These are phyloP conservation scores for Eupsilia transversa DNA, from an alignment of 2,888 invertebrate species.

Conservation along the genomic window DNA sequence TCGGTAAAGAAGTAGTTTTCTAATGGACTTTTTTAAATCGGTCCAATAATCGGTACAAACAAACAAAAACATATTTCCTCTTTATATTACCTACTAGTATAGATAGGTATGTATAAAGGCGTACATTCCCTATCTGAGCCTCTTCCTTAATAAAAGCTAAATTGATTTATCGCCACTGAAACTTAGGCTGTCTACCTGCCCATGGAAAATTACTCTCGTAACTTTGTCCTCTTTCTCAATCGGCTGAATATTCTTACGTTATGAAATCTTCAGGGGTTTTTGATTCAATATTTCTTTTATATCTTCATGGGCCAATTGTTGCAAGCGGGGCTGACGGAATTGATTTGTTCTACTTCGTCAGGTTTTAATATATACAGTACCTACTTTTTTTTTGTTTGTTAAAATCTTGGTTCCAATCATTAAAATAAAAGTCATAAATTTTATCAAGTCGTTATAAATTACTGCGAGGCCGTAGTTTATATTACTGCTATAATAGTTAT, in stretches of 20 bases:
- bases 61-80: too few relatives aligned
- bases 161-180: constrained; percentile 59
- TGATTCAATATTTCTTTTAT: constrained; percentile 16
- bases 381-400: neutral
- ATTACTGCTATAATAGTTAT: neutral
- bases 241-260: constrained; percentile 33
- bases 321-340: neutral
- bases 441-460: neutral
- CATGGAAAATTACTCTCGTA: constrained; percentile 52
- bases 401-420: neutral
- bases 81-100: too few relatives aligned
- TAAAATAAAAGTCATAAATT: neutral
- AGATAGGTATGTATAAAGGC: too few relatives aligned
- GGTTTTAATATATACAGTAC: neutral
- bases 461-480: neutral
- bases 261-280: constrained; percentile 34
- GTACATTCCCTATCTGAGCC: constrained; percentile 20
- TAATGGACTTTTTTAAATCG: too few relatives aligned
- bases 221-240: constrained; percentile 49
- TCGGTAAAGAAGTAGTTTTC: too few relatives aligned
- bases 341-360: neutral
- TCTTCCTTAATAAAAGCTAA: constrained; percentile 49
- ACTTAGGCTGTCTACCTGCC: constrained; percentile 54
- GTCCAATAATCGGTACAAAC: too few relatives aligned
- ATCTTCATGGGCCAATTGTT: neutral